A percentile compares a stretch with the other conserved stretches of the same genome.
Conservation (phyloP, 2,797 vertebrate species). For the Sorex maritimensis region DNA sequence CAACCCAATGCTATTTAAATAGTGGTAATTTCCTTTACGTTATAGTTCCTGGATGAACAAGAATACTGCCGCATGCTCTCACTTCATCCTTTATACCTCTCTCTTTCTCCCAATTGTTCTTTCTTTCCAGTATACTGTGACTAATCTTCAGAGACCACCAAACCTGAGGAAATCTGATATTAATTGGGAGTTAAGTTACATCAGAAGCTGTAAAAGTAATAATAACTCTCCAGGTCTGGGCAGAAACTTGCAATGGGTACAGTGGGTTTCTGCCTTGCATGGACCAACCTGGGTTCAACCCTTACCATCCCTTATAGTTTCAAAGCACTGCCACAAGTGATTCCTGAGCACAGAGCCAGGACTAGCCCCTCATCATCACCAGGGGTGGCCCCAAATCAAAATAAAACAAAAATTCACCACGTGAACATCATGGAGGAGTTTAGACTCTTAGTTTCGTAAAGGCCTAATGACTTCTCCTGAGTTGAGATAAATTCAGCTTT, state of each 20-base stretch:
- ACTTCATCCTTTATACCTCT: neutral
- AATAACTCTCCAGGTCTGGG: neutral
- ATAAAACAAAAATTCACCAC: no score
- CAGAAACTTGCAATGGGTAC: no score
- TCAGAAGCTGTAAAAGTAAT: neutral
- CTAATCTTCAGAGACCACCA: neutral
- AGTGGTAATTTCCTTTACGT: neutral
- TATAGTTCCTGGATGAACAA: neutral
- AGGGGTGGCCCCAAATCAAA: no score
- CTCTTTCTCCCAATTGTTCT: neutral
- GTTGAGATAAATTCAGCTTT: neutral
- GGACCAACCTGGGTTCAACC: no score
- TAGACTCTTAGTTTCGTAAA: neutral
- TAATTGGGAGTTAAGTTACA: neutral
- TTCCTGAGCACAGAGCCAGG: no score
- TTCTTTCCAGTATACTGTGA: no score
- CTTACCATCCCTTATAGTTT: no score
- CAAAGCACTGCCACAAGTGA: no score
- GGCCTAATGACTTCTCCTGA: neutral
- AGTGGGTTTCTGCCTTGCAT: no score
- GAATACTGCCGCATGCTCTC: neutral
- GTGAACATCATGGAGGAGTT: neutral
- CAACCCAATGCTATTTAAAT: neutral
- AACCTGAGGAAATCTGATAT: neutral
- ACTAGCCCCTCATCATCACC: no score